Evolutionary conservation across 2,113 vertebrate genomes (phyloP), one percentile per base, ranked within the genome.

Genomic region (Chelonoidis abingdonii): DNA sequence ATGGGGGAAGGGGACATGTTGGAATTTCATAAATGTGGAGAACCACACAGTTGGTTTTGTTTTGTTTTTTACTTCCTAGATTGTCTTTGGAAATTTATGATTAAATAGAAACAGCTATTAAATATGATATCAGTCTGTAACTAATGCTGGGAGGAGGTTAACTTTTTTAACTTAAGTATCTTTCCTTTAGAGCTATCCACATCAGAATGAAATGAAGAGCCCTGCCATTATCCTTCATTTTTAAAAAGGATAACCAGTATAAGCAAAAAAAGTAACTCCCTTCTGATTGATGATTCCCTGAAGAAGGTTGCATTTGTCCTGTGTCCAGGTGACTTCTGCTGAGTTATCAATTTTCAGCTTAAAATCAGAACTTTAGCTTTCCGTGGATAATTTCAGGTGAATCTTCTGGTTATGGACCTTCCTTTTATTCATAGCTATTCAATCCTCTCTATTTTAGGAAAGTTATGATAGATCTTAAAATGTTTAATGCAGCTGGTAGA

Each of bases 251-350:
- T 75, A n/a, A 95, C 85, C 47, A 86, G 35, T 41, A 10, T 88
- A 83, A 57, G 49, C 59, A 92, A 94, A 96, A 97, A 94, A 65
- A 93, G 41, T 93, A 94, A 97, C 92, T n/a, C 79, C 65, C 29
- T 52, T 85, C 88, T 49, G 41, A 89, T 5, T 92, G 56, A 79
- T 90, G 62, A 85, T 85, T 93, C 80, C 83, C 72, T 76, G 41
- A 44, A 27, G 24, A 44, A 54, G 12, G 41, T 16, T 90, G 41
- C 5, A 22, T 75, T 59, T 90, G 31, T 35, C 69, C 65, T 80
- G 41, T 41, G 10, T 50, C 80, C 16, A 19, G 35, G 65, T 38
- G 83, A 41, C 57, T 88, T 83, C 72, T 86, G 27, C 6, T 31
- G 4, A 22, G 22, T 12, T 16, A 82, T 35, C 44, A 50, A 50